phyloP scores from a whole-genome alignment of 2,797 vertebrate genomes.

The Siniperca undulata region DNA sequence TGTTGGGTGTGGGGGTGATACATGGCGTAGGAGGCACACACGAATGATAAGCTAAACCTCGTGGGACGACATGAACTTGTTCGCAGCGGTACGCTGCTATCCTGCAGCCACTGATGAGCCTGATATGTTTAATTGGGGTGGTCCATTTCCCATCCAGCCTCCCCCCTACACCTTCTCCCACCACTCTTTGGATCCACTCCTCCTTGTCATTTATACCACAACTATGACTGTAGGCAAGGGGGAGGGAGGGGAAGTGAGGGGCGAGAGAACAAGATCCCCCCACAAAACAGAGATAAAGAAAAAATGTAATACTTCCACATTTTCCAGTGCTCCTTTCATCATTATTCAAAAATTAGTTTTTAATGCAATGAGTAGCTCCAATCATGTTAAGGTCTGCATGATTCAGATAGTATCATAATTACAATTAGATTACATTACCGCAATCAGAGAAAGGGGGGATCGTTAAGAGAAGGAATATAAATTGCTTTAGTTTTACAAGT shows the following conservation, averaged over 20 bases:
- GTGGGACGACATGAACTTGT: conserved; percentile 75
- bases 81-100: conserved; percentile 53
- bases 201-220: conserved; percentile 76
- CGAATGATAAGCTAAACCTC: conserved; percentile 72
- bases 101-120: conserved; percentile 78
- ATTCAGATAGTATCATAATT: conserved; percentile 99
- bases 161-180: conserved; percentile 37
- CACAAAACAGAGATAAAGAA: conserved; percentile 93
- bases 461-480: conserved; percentile 99
- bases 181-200: conserved; percentile 67
- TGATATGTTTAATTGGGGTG: conserved; percentile 85
- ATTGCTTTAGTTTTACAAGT: conserved; percentile 99
- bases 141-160: conserved; percentile 69
- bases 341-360: conserved; percentile 99
- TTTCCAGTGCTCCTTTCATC: conserved; percentile 99
- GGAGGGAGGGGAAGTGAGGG: not conserved
- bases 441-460: conserved; percentile 99
- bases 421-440: conserved; percentile 99
- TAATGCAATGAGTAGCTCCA: conserved; percentile 99
- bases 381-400: conserved; percentile 99
- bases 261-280: conserved; percentile 71
- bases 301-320: conserved; percentile 99
- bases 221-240: conserved; percentile 77
- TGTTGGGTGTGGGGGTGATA: conserved; percentile 24
- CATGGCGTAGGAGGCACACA: conserved; percentile 61